These are phyloP conservation scores for Cyrtonyx montezumae DNA, from an alignment of 2,113 vertebrate genomes.

Conservation along the genomic window DNA sequence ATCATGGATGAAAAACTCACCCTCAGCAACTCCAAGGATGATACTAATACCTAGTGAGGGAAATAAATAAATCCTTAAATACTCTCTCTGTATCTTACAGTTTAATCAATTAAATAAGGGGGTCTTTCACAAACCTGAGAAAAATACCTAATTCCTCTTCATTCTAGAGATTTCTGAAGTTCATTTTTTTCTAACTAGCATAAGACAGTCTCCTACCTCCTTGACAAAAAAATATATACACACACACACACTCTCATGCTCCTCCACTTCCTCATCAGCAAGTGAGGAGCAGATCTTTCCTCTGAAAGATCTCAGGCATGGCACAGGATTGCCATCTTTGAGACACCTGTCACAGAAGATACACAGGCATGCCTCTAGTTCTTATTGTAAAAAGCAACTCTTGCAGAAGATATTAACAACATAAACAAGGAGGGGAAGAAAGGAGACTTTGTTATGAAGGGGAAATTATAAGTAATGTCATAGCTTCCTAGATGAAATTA, in stretches of 20 bases:
- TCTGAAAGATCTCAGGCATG: not conserved
- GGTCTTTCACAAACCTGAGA: not conserved
- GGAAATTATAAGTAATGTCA: not conserved
- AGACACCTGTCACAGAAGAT: not conserved
- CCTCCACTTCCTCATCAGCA: not conserved
- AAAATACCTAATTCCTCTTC: not conserved
- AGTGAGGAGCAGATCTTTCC: not conserved
- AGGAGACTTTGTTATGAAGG: not conserved
- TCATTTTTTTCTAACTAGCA: not conserved
- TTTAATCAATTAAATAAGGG: not conserved
- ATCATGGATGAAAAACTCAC: conserved; percentile 97
- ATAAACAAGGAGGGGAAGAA: not conserved
- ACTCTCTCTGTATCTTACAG: not conserved
- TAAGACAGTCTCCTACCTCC: not conserved
- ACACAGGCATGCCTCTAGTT: not conserved
- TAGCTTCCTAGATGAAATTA: not conserved
- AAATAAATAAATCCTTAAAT: not conserved
- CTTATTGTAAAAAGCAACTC: not conserved
- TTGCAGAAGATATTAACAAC: not conserved
- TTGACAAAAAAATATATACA: not conserved
- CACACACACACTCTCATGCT: not conserved
- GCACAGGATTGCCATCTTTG: not conserved
- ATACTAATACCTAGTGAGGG: conserved; percentile 91
- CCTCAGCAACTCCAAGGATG: conserved; percentile 95
- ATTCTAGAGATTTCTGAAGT: not conserved